phyloP scores from a whole-genome alignment of 2,113 vertebrate species.

The Aphelocoma coerulescens region DNA sequence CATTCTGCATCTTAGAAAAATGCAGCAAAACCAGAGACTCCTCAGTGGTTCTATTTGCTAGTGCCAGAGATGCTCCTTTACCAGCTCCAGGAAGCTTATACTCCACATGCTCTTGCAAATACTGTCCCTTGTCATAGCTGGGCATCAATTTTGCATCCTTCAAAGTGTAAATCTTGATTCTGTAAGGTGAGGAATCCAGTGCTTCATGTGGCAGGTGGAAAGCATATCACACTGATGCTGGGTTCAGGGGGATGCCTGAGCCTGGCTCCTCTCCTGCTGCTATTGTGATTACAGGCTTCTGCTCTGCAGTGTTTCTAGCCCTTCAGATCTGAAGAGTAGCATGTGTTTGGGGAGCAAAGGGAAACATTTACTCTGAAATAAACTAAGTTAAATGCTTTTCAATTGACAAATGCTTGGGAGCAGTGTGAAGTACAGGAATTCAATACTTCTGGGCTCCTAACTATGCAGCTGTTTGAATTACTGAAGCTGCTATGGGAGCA shows the following conservation, averaged over 20 bases:
- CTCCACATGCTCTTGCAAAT: not conserved
- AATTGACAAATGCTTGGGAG: not conserved
- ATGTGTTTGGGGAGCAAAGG: not conserved
- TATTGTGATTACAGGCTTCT: not conserved
- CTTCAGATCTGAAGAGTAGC: not conserved
- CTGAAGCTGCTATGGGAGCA: not conserved
- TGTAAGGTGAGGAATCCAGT: not conserved
- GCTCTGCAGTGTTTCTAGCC: not conserved
- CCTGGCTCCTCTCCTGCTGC: not conserved
- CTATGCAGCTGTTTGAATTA: not conserved
- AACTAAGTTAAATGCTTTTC: not conserved
- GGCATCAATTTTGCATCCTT: not conserved
- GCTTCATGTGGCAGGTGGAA: not conserved
- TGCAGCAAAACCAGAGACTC: not conserved
- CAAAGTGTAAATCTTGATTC: not conserved
- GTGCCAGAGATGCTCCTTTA: not conserved
- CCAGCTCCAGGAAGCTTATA: not conserved
- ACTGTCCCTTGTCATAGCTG: not conserved
- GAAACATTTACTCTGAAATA: not conserved
- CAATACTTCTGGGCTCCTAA: not conserved
- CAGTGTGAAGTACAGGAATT: not conserved
- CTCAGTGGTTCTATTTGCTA: not conserved
- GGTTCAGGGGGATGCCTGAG: not conserved
- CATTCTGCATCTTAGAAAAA: not conserved
- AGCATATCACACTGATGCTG: fast-evolving